phyloP scores from a whole-genome alignment of 2,888 invertebrate species.

The Callinectes sapidus region DNA sequence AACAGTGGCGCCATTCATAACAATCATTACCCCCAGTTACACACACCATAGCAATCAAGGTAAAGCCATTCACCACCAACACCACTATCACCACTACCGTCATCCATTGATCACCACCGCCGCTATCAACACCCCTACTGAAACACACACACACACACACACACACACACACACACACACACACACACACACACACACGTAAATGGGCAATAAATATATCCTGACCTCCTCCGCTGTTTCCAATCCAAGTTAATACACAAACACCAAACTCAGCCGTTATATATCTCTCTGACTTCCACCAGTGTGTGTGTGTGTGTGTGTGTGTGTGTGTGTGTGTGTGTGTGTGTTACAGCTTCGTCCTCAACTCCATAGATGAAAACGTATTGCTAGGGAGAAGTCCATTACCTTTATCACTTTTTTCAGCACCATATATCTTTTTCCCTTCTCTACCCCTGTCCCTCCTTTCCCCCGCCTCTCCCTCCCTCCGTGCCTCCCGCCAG shows the following conservation, averaged over 20 bases:
- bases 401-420: slow-evolving; percentile 35
- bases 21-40: not conserved
- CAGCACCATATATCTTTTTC: not conserved
- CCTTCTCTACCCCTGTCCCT: not conserved
- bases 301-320: slow-evolving; percentile 6
- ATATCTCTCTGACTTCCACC: not conserved
- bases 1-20: not conserved
- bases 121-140: not conserved
- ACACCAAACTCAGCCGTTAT: not conserved
- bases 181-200: slow-evolving; percentile 25
- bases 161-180: slow-evolving; percentile 36
- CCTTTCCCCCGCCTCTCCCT: slow-evolving; percentile 14
- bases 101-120: not conserved
- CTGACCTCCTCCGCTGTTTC: not conserved
- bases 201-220: not conserved
- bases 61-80: not conserved
- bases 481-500: not conserved
- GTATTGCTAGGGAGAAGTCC: slow-evolving; percentile 22
- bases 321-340: slow-evolving; percentile 7
- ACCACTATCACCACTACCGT: slow-evolving; percentile 7
- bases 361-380: not conserved
- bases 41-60: not conserved
- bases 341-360: slow-evolving; percentile 1
- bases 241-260: not conserved
- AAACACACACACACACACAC: not conserved